Base-by-base conservation (phyloP, 2,797 vertebrate species). In the Rhincodon typus region DNA sequence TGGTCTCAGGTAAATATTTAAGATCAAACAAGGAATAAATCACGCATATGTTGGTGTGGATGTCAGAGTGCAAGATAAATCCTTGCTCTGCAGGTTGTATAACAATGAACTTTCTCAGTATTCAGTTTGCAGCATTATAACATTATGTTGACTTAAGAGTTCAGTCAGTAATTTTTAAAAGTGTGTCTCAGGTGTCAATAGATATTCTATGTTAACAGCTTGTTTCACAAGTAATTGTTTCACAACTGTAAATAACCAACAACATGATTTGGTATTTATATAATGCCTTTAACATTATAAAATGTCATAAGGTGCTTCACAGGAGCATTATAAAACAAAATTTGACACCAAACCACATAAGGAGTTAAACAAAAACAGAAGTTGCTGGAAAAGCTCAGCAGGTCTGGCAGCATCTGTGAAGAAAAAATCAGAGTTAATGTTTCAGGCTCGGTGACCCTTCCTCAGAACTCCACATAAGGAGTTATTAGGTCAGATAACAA, bases 11-110 rank as follows among this genome's bases (percentile, higher is more conserved):
- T 79, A 79, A 79, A 79, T 79, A 79, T 79, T 79, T 57, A 88
- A 27, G 50, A 88, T 88, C 50, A 57, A 88, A 88, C 25, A 25
- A 88, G 86, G 50, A 88, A 53, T 57, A 88, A 88, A 88, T 88
- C 50, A 53, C 30, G 50, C 86, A 88, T 30, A 57, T 88, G 34
- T 57, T 88, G 86, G 46, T 57, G 42, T 88, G 46, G 46, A 50
- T 88, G 50, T 57, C 46, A 53, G 84, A 88, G 50, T 53, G 50
- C 8, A 27, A 88, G 8, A 88, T 27, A 88, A 53, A 27, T 53
- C 4, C 53, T 90, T 90, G 53, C 50, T 90, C 87, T 62, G 53
- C 53, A 62, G 87, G 27, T 90, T 90, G 46, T 87, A 62, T n/a
- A 90, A 90, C 53, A 62, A 17, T 62, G 15, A 90, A n/a, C 3